Percentiles rank a stretch among this genome's conserved stretches.
phyloP scores from a whole-genome alignment of 2,888 invertebrate species.

The Diploptera punctata region DNA sequence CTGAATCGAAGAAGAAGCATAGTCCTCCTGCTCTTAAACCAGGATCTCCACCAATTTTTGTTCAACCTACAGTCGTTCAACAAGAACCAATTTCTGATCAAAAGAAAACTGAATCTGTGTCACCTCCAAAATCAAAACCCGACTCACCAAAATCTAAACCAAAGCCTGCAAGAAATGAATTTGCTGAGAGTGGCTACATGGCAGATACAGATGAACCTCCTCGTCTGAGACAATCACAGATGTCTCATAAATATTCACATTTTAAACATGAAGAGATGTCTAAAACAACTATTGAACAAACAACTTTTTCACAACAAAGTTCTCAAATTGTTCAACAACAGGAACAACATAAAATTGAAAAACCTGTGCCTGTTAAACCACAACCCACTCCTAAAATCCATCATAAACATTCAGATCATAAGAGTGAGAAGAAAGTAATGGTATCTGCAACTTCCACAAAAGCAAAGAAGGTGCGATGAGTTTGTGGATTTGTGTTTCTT shows the following conservation, averaged over 20 bases:
- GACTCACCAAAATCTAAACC: constrained; percentile 62
- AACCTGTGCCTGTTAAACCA: constrained; percentile 32
- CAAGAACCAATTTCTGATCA: constrained; percentile 42
- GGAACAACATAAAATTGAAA: constrained; percentile 37
- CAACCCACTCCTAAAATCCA: constrained; percentile 34
- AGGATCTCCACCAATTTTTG: constrained; percentile 55
- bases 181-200: constrained; percentile 68
- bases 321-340: constrained; percentile 12
- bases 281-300: constrained; percentile 46
- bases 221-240: constrained; percentile 50
- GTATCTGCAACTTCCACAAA: constrained; percentile 24
- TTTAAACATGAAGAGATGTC: constrained; percentile 49
- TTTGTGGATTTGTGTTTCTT: not conserved
- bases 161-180: constrained; percentile 53
- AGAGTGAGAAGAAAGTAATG: constrained; percentile 37
- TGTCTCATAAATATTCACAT: constrained; percentile 50
- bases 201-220: constrained; percentile 72
- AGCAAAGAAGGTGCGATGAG: constrained; percentile 28
- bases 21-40: constrained; percentile 54
- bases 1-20: constrained; percentile 42
- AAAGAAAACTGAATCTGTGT: constrained; percentile 36
- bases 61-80: constrained; percentile 48
- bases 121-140: constrained; percentile 52
- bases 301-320: constrained; percentile 40
- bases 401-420: constrained; percentile 39